phyloP scores from a whole-genome alignment of 2,797 vertebrate species.

The Kryptolebias ocellatus region DNA sequence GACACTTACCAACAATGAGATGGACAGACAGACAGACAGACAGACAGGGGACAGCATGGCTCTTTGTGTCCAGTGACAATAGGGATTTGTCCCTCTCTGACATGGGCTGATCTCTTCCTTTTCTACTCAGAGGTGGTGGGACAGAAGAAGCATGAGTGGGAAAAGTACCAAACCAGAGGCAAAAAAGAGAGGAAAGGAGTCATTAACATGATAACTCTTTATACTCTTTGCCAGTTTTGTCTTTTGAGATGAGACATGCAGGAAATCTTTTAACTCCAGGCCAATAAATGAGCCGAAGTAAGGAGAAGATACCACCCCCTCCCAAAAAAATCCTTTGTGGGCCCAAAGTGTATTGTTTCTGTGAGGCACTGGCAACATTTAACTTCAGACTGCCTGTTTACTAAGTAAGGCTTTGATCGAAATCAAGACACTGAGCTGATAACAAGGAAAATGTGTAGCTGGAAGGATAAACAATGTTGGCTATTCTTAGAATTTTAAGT shows the following conservation, averaged over 20 bases:
- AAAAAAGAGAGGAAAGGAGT: not conserved
- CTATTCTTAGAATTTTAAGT: not conserved
- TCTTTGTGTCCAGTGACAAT: conserved; percentile 74
- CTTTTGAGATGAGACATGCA: not conserved
- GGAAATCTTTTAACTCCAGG: too few species aligned
- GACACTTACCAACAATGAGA: conserved; percentile 46
- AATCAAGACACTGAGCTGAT: conserved; percentile 2
- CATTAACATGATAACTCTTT: not conserved
- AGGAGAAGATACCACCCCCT: not conserved
- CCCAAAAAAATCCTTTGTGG: not conserved
- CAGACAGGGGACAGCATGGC: conserved; percentile 52
- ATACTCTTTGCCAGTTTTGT: not conserved
- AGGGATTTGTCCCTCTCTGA: conserved; percentile 51
- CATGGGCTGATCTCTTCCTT: conserved; percentile 58
- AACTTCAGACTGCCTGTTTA: not conserved
- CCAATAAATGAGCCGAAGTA: not conserved
- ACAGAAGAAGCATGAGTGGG: conserved; percentile 18
- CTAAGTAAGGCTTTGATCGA: not conserved
- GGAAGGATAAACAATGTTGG: conserved; percentile 17
- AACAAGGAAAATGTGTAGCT: conserved; percentile 2
- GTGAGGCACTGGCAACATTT: not conserved
- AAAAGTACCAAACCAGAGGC: conserved; percentile 11
- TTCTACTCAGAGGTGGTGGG: conserved; percentile 39
- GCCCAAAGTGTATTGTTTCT: not conserved
- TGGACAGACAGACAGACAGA: conserved; percentile 14